Evolutionary conservation across 1,140 invertebrate species (phyloP).

Genomic region (Pseudobourletiella spinata): DNA sequence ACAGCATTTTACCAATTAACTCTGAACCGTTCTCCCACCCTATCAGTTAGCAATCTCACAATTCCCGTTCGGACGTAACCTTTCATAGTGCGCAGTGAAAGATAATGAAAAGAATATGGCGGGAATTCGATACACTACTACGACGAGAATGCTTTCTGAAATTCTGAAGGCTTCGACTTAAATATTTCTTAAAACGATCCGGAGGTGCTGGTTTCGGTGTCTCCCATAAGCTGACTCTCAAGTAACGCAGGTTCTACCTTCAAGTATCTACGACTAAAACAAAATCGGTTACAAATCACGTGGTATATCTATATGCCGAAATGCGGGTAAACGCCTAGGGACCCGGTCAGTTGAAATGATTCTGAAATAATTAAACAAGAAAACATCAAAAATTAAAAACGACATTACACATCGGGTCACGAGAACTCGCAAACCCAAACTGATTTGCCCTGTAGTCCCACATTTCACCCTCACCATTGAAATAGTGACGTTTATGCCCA

Average conservation of each 20-base stretch:
- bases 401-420: background rate
- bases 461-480: conserved; percentile 54
- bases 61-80: too few species aligned
- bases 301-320: too few species aligned
- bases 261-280: too few species aligned
- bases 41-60: background rate
- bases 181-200: background rate
- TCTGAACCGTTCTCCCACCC: background rate
- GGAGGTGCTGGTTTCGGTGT: too few species aligned
- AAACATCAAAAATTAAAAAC: background rate
- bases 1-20: background rate
- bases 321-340: background rate
- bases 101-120: background rate
- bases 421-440: too few species aligned
- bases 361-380: background rate
- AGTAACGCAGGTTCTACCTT: too few species aligned
- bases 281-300: too few species aligned
- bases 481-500: conserved; percentile 99
- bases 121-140: too few species aligned
- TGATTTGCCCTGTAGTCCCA: too few species aligned
- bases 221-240: too few species aligned
- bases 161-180: background rate
- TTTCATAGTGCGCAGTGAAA: background rate
- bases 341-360: background rate
- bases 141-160: background rate